Evolutionary conservation across 2,797 vertebrate species (phyloP), one percentile per base, ranked within the genome.

Genomic region (Phrynocephalus guinanensis): DNA sequence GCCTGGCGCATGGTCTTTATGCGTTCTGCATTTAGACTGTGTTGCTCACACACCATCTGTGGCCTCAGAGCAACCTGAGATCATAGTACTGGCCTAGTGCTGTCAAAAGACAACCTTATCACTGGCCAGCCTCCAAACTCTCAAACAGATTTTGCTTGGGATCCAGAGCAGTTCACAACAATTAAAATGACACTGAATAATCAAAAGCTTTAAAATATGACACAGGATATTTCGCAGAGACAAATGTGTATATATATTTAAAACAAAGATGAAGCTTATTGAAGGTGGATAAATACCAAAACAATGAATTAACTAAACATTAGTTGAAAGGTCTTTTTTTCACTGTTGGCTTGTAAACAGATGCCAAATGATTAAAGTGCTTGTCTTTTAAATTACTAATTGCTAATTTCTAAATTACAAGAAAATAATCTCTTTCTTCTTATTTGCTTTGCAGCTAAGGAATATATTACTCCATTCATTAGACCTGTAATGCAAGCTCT

Each of bases 401-500:
- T 44, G 38, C 38, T 44, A 44, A 44, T 9, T 60, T 73, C 15
- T 33, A 44, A 16, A 56, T 67, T 76, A 11, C 79, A 50, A 56
- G 52, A 75, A 87, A 87, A n/a, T 67, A 28, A 86, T 48, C 10
- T n/a, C 86, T 80, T 60, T 38, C 20, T 89, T 86, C 87, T 28
- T 44, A 4, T 24, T 82, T 90, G 3, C 67, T 88, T 94, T 91
- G 63, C 85, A 99, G 99, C 99, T 96, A 99, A 99, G 97, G 99
- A 99, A 95, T 99, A 99, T 93, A 99, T 99, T 94, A 98, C 98
- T 44, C 98, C 99, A 44, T 98, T 98, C 96, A 99, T 99, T 94
- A 97, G 99, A 95, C 98, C 98, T 75, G 99, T 99, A 94, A 99
- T 99, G 99, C 99, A 99, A 95, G 98, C 99, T n/a, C 97, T 99